These are phyloP conservation scores for Drosophila kambysellisi DNA, from an alignment of 2,888 invertebrate genomes.

Conservation along the genomic window DNA sequence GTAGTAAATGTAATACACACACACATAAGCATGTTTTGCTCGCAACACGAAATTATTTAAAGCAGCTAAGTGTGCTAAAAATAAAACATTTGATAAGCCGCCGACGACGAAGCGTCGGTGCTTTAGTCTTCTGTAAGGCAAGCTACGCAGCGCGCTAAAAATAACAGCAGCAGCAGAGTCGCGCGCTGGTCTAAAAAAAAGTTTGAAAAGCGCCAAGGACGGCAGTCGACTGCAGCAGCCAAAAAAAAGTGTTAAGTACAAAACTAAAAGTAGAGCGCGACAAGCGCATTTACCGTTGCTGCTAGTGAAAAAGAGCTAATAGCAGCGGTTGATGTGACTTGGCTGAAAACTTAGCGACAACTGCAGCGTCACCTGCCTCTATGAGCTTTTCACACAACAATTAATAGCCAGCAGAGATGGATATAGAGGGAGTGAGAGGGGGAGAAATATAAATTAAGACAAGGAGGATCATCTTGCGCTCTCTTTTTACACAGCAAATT, in stretches of 20 bases:
- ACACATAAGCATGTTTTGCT: constrained; percentile 18
- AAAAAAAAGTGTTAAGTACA: constrained; percentile 26
- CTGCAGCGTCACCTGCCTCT: constrained; percentile 49
- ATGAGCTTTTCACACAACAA: constrained; percentile 59
- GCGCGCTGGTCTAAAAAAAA: background rate
- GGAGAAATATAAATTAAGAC: background rate
- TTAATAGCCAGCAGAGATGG: constrained; percentile 37
- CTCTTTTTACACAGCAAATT: constrained; percentile 21
- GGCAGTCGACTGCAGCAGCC: constrained; percentile 14
- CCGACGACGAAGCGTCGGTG: constrained; percentile 23
- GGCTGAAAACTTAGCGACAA: constrained; percentile 42
- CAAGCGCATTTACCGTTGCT: constrained; percentile 54
- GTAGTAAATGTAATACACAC: constrained; percentile 51
- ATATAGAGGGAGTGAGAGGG: background rate
- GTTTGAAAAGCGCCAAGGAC: constrained; percentile 1
- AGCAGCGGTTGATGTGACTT: constrained; percentile 44
- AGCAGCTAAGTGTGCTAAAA: constrained; percentile 57
- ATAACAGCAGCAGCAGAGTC: constrained; percentile 48
- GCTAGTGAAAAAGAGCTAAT: constrained; percentile 36
- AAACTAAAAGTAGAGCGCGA: constrained; percentile 48
- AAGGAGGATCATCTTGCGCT: constrained; percentile 7
- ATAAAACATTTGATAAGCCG: constrained; percentile 71
- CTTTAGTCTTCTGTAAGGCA: constrained; percentile 18
- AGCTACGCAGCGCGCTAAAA: constrained; percentile 49
- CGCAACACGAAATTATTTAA: constrained; percentile 55